These are phyloP conservation scores for Brachyptera risi DNA, from an alignment of 2,888 invertebrate genomes.

Conservation along the genomic window DNA sequence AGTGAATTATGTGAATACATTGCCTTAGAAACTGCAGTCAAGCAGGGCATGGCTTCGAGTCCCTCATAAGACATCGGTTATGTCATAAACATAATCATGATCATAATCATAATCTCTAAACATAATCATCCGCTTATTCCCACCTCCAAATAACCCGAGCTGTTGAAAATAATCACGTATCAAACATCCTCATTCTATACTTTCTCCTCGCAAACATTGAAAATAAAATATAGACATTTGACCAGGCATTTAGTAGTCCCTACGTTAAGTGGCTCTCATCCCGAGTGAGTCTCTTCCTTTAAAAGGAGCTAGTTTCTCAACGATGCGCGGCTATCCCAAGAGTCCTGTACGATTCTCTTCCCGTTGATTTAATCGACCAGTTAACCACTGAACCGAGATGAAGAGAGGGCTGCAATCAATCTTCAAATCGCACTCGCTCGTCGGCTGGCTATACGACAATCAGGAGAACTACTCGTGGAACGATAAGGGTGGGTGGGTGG, in stretches of 20 bases:
- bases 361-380: constrained; percentile 20
- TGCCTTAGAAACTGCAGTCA: too few relatives aligned
- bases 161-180: too few relatives aligned
- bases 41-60: too few relatives aligned
- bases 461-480: not conserved
- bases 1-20: too few relatives aligned
- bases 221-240: too few relatives aligned
- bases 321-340: not conserved
- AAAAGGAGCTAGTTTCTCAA: not conserved
- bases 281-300: not conserved
- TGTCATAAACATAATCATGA: too few relatives aligned
- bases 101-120: too few relatives aligned
- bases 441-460: not conserved
- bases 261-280: constrained; percentile 17
- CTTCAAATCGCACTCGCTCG: constrained; percentile 5
- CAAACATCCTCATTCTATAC: too few relatives aligned
- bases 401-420: constrained; percentile 16
- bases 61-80: too few relatives aligned
- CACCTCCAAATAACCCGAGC: too few relatives aligned
- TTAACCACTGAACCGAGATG: constrained; percentile 9
- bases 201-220: too few relatives aligned
- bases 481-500: not conserved
- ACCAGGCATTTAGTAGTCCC: not conserved
- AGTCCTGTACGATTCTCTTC: constrained; percentile 6
- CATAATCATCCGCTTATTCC: too few relatives aligned